Evolutionary conservation across 2,888 invertebrate genomes (phyloP).

Genomic region (Clitarchus hookeri): DNA sequence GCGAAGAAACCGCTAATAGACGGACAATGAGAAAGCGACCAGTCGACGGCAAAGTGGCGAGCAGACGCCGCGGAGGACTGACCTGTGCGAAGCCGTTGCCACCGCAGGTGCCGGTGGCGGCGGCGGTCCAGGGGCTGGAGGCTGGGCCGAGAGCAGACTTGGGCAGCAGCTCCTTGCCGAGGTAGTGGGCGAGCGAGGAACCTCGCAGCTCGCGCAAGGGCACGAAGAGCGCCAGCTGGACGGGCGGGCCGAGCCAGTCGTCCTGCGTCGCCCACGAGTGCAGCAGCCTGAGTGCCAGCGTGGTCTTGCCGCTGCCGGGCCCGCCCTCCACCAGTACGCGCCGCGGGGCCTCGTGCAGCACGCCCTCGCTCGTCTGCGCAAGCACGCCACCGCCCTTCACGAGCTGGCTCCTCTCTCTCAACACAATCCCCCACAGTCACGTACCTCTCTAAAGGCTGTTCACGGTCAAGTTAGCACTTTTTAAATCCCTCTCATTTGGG

Average conservation of each 20-base stretch:
- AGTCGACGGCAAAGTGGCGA: no score
- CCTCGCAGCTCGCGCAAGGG: slow-evolving; percentile 60
- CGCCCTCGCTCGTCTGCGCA: slow-evolving; percentile 56
- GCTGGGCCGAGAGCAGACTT: slow-evolving; percentile 48
- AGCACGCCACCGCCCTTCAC: no score
- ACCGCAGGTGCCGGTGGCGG: slow-evolving; percentile 43
- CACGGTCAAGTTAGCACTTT: no score
- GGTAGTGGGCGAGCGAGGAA: slow-evolving; percentile 50
- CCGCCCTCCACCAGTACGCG: slow-evolving; percentile 61
- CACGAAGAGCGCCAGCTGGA: slow-evolving; percentile 59
- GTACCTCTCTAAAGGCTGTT: no score
- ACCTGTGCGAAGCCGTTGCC: slow-evolving; percentile 43
- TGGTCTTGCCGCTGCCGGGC: slow-evolving; percentile 59
- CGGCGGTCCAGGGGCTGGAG: slow-evolving; percentile 32
- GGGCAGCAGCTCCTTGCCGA: slow-evolving; percentile 55
- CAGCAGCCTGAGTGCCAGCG: slow-evolving; percentile 58
- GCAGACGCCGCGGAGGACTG: neutral
- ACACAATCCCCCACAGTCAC: no score
- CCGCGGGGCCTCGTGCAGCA: slow-evolving; percentile 57
- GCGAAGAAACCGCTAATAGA: no score
- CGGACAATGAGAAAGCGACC: no score
- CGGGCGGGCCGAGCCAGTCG: slow-evolving; percentile 52
- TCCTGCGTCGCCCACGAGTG: slow-evolving; percentile 61
- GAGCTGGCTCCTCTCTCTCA: no score
- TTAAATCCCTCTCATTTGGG: no score